Conservation (phyloP, 2,113 vertebrate genomes). For the Tragelaphus buxtoni region DNA sequence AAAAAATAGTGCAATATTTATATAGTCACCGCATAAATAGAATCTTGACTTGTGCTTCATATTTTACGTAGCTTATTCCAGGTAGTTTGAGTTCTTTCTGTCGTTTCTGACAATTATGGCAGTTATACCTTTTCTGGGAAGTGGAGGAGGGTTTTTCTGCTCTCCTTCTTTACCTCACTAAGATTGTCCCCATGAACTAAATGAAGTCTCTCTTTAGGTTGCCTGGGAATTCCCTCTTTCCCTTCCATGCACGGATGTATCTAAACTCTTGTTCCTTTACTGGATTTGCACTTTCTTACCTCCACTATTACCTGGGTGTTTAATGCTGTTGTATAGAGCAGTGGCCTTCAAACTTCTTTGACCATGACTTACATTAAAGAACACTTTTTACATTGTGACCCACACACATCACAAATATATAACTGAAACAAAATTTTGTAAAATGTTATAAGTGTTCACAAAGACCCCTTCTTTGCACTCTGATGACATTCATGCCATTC, state of each 20-base stretch:
- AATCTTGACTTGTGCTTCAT: not conserved
- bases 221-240: not conserved
- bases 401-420: not conserved
- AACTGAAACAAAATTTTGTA: not conserved
- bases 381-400: not conserved
- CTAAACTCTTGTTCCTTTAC: not conserved
- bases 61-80: not conserved
- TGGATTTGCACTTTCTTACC: not conserved
- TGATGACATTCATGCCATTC: not conserved
- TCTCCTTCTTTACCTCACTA: not conserved
- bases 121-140: not conserved
- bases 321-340: not conserved
- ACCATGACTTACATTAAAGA: not conserved
- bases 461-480: not conserved
- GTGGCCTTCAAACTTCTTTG: not conserved
- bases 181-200: not conserved
- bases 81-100: slow-evolving; percentile 17
- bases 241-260: fast-evolving
- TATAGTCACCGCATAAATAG: slow-evolving; percentile 31
- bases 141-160: not conserved
- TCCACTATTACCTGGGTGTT: not conserved
- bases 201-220: not conserved
- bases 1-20: slow-evolving; percentile 35
- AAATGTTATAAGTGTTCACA: not conserved
- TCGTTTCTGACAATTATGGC: not conserved